A percentile compares a stretch with the other conserved stretches of the same genome.
Conservation (phyloP, 2,888 invertebrate genomes). For the Dascillus cervinus region DNA sequence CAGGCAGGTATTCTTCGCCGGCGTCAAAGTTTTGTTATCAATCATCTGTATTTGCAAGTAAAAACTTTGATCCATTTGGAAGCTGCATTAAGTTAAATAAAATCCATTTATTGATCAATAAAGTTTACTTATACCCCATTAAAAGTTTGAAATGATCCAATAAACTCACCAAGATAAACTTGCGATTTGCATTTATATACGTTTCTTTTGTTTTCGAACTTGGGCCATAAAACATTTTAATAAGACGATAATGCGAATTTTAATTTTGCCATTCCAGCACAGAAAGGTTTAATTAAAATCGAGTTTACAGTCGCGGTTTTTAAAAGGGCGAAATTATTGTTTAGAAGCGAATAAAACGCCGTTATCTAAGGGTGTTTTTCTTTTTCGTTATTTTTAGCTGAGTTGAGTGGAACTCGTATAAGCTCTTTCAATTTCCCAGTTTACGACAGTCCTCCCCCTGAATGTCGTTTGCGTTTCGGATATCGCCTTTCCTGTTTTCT, state of each 20-base stretch:
- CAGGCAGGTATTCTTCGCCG: too few relatives aligned
- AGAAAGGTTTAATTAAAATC: conserved; percentile 24
- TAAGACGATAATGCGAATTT: conserved; percentile 22
- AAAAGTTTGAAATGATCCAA: conserved; percentile 34
- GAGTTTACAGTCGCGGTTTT: conserved; percentile 16
- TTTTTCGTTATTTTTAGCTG: conserved; percentile 28
- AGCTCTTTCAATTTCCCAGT: conserved; percentile 32
- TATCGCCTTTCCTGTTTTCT: conserved; percentile 31
- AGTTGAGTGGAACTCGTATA: conserved; percentile 25
- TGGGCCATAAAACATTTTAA: conserved; percentile 23
- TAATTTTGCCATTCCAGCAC: conserved; percentile 13
- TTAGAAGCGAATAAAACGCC: conserved; percentile 17
- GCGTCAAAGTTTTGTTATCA: too few relatives aligned
- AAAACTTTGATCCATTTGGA: conserved; percentile 17
- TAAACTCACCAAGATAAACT: conserved; percentile 34
- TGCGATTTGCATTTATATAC: conserved; percentile 37
- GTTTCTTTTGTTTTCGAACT: conserved; percentile 31
- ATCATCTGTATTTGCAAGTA: conserved; percentile 14
- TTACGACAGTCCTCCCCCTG: conserved; percentile 30
- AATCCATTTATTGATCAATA: conserved; percentile 32
- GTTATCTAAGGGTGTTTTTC: conserved; percentile 18
- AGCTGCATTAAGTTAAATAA: conserved; percentile 22
- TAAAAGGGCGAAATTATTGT: conserved; percentile 15
- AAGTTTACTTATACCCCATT: conserved; percentile 33
- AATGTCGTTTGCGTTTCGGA: conserved; percentile 29